These are phyloP conservation scores for Caenorhabditis zanzibari DNA, from an alignment of 2,888 invertebrate genomes.

Conservation along the genomic window DNA sequence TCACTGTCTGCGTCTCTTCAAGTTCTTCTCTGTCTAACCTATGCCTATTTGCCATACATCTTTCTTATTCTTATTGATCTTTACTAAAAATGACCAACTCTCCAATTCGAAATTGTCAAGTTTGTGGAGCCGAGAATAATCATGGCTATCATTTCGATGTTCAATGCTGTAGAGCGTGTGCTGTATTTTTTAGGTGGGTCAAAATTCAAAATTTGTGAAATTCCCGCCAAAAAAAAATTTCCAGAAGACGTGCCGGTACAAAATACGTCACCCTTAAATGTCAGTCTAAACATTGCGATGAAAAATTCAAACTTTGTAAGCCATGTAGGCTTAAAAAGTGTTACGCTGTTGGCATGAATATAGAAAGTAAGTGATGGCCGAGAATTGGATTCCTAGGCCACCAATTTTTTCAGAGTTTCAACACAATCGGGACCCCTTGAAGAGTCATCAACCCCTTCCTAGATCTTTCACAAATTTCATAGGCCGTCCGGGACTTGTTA, in stretches of 20 bases:
- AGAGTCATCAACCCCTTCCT: neutral
- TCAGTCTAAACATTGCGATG: constrained; percentile 27
- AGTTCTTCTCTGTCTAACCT: neutral
- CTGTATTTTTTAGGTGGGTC: constrained; percentile 63
- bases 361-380: constrained; percentile 42
- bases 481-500: constrained; percentile 26
- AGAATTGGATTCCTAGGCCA: neutral
- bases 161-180: constrained; percentile 62
- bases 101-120: constrained; percentile 10
- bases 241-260: constrained; percentile 37
- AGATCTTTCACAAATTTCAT: constrained; percentile 10
- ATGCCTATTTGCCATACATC: neutral
- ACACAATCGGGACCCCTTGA: constrained; percentile 30
- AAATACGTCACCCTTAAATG: constrained; percentile 25
- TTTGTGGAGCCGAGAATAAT: constrained; percentile 38
- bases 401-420: constrained; percentile 39
- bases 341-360: constrained; percentile 62
- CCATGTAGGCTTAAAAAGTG: constrained; percentile 60
- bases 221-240: neutral
- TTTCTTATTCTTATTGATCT: neutral
- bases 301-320: constrained; percentile 41
- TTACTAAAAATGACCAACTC: constrained; percentile 7
- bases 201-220: neutral
- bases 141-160: constrained; percentile 66
- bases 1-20: constrained; percentile 8